Base-by-base conservation (phyloP, 1,140 invertebrate species). In the Oedothorax gibbosus region DNA sequence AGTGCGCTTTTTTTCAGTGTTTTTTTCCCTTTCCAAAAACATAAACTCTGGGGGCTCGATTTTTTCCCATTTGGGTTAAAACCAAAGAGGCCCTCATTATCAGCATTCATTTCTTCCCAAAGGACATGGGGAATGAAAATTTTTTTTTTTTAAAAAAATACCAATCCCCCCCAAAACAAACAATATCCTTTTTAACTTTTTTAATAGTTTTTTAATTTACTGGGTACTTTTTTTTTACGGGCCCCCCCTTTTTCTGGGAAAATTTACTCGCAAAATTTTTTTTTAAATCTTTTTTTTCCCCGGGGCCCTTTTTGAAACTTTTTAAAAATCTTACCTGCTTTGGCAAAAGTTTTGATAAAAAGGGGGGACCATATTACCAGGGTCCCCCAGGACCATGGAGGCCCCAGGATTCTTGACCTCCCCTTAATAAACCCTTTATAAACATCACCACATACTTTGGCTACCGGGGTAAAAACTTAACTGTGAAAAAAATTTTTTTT, bases 31-130 rank as follows among this genome's bases (percentile, higher is more conserved):
- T n/a, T n/a, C n/a, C n/a, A n/a, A n/a, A n/a, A n/a, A n/a, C n/a
- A n/a, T n/a, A n/a, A n/a, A n/a, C n/a, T n/a, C n/a, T n/a, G n/a
- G n/a, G n/a, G 10, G 69, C 69, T 15, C 60, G 73, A 7, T 64
- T 75, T n/a, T n/a, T n/a, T n/a, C n/a, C n/a, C n/a, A n/a, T n/a
- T n/a, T n/a, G n/a, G n/a, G n/a, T n/a, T n/a, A n/a, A n/a, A n/a
- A n/a, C n/a, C n/a, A n/a, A n/a, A n/a, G n/a, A n/a, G n/a, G n/a
- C n/a, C n/a, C 66, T 76, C 86, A 90, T 89, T n/a, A 89, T 62
- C 35, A 80, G 15, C 15, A 88, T 68, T 35, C 65, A 90, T 89
- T 35, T 88, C 79, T 9, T 54, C 6, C 84, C 88, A 83, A 15
- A 88, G 69, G 11, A 21, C 12, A 65, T 50, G 80, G 5, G 88